A percentile compares a stretch with the other conserved stretches of the same genome.
phyloP scores from a whole-genome alignment of 2,888 invertebrate species.

The Volucella bombylans region DNA sequence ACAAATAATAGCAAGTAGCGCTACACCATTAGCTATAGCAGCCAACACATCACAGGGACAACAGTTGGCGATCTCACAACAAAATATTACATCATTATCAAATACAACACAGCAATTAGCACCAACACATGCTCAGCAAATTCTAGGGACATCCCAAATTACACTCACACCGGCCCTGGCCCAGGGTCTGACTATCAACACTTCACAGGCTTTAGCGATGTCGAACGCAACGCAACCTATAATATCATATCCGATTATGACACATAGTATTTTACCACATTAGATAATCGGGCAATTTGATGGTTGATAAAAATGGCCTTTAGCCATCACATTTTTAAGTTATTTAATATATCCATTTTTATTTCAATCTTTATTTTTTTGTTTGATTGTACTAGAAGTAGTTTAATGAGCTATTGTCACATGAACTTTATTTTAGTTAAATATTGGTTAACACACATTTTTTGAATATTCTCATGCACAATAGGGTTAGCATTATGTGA shows the following conservation, averaged over 20 bases:
- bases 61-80: constrained; percentile 75
- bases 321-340: constrained; percentile 7
- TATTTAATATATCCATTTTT: constrained; percentile 16
- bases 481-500: background rate
- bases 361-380: constrained; percentile 12
- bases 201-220: constrained; percentile 84
- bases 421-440: constrained; percentile 25
- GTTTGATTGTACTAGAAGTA: constrained; percentile 6
- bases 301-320: background rate
- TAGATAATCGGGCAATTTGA: constrained; percentile 44
- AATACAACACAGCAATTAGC: constrained; percentile 73
- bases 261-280: constrained; percentile 83
- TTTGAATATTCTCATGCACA: constrained; percentile 2
- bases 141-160: constrained; percentile 77
- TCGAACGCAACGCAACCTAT: constrained; percentile 85
- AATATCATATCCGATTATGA: constrained; percentile 87
- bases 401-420: constrained; percentile 13
- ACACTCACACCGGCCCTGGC: constrained; percentile 76
- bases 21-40: constrained; percentile 74
- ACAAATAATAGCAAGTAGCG: constrained; percentile 75
- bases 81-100: constrained; percentile 75
- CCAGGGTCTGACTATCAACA: constrained; percentile 81
- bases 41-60: constrained; percentile 76
- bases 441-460: constrained; percentile 3
- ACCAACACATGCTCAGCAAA: constrained; percentile 75